Evolutionary conservation across 2,888 invertebrate genomes (phyloP).

Genomic region (Thecophora atra): DNA sequence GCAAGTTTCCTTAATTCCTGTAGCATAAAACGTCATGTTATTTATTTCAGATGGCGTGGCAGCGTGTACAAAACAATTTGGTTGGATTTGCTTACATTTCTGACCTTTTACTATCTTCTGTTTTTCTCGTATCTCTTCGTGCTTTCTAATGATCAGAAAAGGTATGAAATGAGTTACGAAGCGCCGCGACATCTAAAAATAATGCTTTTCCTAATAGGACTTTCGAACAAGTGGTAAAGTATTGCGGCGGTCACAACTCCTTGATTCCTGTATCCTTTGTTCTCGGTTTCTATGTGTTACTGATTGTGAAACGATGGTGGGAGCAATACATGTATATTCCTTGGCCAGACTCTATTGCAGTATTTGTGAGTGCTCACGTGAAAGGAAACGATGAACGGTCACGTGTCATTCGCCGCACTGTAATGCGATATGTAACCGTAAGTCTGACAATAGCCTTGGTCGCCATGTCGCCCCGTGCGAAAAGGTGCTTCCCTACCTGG

Average conservation of each 20-base stretch:
- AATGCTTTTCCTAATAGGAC: constrained; percentile 66
- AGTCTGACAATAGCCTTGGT: constrained; percentile 85
- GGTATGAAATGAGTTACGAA: too few relatives aligned
- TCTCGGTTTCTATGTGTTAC: constrained; percentile 89
- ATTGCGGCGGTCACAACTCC: constrained; percentile 82
- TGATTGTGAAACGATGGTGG: constrained; percentile 94
- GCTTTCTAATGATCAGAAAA: constrained; percentile 40
- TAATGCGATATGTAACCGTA: constrained; percentile 83
- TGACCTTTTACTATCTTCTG: constrained; percentile 75
- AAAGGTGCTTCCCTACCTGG: constrained; percentile 85
- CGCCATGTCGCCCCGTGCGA: constrained; percentile 87
- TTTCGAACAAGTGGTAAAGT: constrained; percentile 81
- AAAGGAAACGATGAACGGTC: constrained; percentile 85
- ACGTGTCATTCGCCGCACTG: constrained; percentile 81
- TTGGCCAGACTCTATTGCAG: constrained; percentile 85
- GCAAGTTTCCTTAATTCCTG: neutral
- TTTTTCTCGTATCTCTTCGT: constrained; percentile 48
- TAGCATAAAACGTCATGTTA: neutral
- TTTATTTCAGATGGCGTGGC: constrained; percentile 82
- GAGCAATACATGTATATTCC: constrained; percentile 82
- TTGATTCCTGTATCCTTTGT: constrained; percentile 92
- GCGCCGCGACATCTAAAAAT: neutral
- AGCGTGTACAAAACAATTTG: constrained; percentile 94
- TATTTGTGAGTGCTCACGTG: constrained; percentile 81
- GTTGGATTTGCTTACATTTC: constrained; percentile 82